Base-by-base conservation (phyloP, 2,113 vertebrate genomes). In the Brevimyrus niger region DNA sequence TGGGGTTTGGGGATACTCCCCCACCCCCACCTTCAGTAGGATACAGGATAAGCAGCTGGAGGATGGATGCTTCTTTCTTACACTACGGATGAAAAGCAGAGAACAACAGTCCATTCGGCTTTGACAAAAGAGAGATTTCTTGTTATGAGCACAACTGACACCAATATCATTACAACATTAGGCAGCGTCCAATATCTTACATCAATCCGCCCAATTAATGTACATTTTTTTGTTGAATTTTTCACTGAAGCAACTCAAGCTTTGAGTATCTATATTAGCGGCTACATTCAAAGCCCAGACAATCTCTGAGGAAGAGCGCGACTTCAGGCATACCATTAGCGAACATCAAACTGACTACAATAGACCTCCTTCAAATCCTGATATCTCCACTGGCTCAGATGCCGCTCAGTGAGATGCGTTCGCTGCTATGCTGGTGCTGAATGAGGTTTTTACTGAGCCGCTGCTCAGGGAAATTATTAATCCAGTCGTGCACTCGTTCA, bases 391-490 rank as follows among this genome's bases (percentile, higher is more conserved):
- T 84, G 15, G 38, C 17, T 46, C 42, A 42, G 42, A 84, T 23
- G 82, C 38, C 9, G 8, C 38, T 84, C 44, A 15, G n/a, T 19
- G n/a, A 85, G 23, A 85, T 47, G 42, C 46, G 9, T 85, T n/a
- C 46, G 10, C 21, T 23, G 23, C 83, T 50, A 15, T 50, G n/a
- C 83, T 86, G 83, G 83, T 46, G 23, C 47, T 27, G 19, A 13
- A 23, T 27, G 83, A 23, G 47, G 46, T 19, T 47, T 47, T n/a
- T 10, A 48, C 23, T 50, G 47, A 47, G 83, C 47, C n/a, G 23
- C 50, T 50, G 23, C 83, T 86, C 83, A 86, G 47, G n/a, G 42
- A 47, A 76, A 47, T 47, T 47, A 86, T 86, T 86, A 86, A 86
- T 86, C 83, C 23, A 27, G 46, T 47, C 10, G 10, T 86, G 83